phyloP scores from a whole-genome alignment of 2,888 invertebrate species.

The Galerucella nymphaeae region DNA sequence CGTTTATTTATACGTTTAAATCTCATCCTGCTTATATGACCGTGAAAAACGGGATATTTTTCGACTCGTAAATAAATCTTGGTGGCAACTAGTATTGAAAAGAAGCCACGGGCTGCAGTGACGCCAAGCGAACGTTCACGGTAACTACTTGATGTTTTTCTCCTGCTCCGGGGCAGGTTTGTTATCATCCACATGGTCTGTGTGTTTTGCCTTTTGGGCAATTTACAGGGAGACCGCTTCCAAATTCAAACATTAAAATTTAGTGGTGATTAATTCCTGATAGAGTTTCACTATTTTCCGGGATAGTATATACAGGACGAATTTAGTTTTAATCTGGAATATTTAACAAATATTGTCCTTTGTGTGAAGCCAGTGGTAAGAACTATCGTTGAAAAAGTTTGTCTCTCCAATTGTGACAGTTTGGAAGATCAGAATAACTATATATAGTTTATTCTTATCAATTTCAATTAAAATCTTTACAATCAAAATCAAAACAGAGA shows the following conservation, averaged over 20 bases:
- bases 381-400: too few relatives aligned
- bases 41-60: neutral
- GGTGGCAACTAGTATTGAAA: conserved; percentile 15
- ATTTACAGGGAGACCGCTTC: conserved; percentile 10
- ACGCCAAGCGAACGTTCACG: conserved; percentile 46
- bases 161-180: conserved; percentile 47
- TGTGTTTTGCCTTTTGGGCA: conserved; percentile 43
- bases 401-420: too few relatives aligned
- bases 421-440: too few relatives aligned
- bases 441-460: too few relatives aligned
- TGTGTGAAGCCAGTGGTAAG: too few relatives aligned
- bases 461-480: too few relatives aligned
- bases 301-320: too few relatives aligned
- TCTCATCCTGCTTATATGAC: neutral
- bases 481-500: too few relatives aligned
- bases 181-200: conserved; percentile 52
- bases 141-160: conserved; percentile 36
- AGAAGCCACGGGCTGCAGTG: conserved; percentile 59
- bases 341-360: too few relatives aligned
- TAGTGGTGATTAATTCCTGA: neutral
- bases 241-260: neutral
- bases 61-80: conserved; percentile 22
- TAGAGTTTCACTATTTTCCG: neutral
- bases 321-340: too few relatives aligned
- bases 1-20: neutral